Percentiles rank a stretch among this genome's conserved stretches.
Conservation (phyloP, 1,140 invertebrate genomes). For the Thalassaphorura encarpata region DNA sequence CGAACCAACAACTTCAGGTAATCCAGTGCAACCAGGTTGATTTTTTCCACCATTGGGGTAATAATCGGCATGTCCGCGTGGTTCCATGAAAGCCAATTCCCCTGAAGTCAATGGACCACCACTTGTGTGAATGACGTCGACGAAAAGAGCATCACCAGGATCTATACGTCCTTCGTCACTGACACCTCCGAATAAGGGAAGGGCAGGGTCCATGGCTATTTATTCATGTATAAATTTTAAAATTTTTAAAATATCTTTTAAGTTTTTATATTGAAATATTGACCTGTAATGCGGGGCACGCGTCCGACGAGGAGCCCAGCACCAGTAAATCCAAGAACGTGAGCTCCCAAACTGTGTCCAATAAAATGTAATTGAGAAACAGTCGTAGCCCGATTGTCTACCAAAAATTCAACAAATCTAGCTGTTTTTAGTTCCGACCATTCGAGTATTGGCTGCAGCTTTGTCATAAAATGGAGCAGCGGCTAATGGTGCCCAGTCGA, state of each 20-base stretch:
- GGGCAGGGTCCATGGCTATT: conserved; percentile 2
- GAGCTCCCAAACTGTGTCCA: conserved; percentile 59
- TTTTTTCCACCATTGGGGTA: conserved; percentile 37
- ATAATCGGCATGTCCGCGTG: conserved; percentile 51
- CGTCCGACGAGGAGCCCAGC: conserved; percentile 40
- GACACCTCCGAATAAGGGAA: neutral
- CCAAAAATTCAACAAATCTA: conserved; percentile 47
- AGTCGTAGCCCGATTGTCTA: conserved; percentile 30
- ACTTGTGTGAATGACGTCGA: conserved; percentile 61
- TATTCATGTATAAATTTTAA: too few relatives aligned
- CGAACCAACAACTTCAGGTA: conserved; percentile 5
- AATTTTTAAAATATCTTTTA: too few relatives aligned
- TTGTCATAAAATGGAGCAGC: conserved; percentile 17
- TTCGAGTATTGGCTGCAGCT: conserved; percentile 7
- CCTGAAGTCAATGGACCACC: conserved; percentile 10
- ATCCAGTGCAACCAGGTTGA: conserved; percentile 14
- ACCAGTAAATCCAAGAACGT: conserved; percentile 32
- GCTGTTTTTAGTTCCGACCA: conserved; percentile 43
- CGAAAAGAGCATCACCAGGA: conserved; percentile 37
- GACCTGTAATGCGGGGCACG: conserved; percentile 47
- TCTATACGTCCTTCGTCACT: conserved; percentile 4
- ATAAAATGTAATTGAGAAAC: conserved; percentile 51
- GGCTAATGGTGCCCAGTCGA: conserved; percentile 16
- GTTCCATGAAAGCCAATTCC: conserved; percentile 41
- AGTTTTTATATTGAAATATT: too few relatives aligned